Conservation (phyloP, 2,113 vertebrate genomes). For the Hippocampus comes region DNA sequence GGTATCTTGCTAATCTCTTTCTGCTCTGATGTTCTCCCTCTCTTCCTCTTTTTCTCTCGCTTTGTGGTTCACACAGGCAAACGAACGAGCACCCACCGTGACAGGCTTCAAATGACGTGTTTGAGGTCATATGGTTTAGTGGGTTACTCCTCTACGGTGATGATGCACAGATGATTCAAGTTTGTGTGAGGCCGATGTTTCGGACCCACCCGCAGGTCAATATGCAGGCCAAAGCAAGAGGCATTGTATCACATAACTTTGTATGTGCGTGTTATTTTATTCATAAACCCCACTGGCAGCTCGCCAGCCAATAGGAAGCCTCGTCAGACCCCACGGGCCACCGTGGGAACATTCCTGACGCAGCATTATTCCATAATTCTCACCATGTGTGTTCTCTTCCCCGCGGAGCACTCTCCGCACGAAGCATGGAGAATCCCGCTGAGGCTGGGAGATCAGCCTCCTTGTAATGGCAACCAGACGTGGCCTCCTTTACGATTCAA, state of each 20-base stretch:
- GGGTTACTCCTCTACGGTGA: neutral
- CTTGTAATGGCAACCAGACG: conserved; percentile 52
- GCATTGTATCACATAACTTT: conserved; percentile 27
- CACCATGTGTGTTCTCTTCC: conserved; percentile 67
- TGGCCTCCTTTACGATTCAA: conserved; percentile 7
- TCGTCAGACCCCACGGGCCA: conserved; percentile 51
- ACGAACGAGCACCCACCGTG: conserved; percentile 2
- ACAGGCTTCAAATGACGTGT: conserved; percentile 3
- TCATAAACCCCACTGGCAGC: conserved; percentile 37
- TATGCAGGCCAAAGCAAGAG: conserved; percentile 9
- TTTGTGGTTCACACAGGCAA: conserved; percentile 35
- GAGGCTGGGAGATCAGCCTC: conserved; percentile 48
- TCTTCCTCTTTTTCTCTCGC: conserved; percentile 38
- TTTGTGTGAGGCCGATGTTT: conserved; percentile 5
- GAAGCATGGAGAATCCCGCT: conserved; percentile 54
- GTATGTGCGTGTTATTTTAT: conserved; percentile 45
- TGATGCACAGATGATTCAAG: conserved; percentile 7
- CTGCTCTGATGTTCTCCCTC: conserved; percentile 31
- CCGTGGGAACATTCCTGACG: conserved; percentile 73
- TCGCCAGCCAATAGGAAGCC: conserved; percentile 40
- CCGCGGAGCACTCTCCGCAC: conserved; percentile 32
- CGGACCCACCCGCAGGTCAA: conserved; percentile 20
- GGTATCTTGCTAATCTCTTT: conserved; percentile 56
- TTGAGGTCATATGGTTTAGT: conserved; percentile 10
- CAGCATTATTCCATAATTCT: conserved; percentile 69